A percentile compares a stretch with the other conserved stretches of the same genome.
Evolutionary conservation across 2,888 invertebrate species (phyloP).

Genomic region (Alcis repandata): DNA sequence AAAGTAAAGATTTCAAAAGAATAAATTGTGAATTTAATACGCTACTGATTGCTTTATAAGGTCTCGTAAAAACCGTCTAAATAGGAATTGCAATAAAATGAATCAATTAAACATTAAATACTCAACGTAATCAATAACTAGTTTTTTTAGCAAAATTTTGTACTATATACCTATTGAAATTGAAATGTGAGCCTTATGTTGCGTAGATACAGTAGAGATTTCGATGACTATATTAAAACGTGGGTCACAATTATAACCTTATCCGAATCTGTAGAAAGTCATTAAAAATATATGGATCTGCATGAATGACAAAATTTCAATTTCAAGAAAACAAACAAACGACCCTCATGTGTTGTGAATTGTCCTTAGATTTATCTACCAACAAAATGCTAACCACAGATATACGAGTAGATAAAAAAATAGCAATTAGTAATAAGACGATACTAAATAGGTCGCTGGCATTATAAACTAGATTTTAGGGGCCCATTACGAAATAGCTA

Average conservation of each 20-base stretch:
- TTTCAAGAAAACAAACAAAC: not conserved
- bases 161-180: not conserved
- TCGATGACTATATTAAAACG: no score
- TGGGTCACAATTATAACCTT: no score
- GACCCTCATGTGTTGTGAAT: not conserved
- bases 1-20: constrained; percentile 20
- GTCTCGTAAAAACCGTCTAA: constrained; percentile 13
- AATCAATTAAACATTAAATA: constrained; percentile 8
- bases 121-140: not conserved
- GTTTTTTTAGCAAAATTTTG: not conserved
- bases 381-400: not conserved
- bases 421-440: constrained; percentile 4
- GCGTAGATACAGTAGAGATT: no score
- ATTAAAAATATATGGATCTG: no score
- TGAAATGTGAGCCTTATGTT: no score
- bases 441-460: not conserved
- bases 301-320: not conserved
- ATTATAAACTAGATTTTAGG: constrained; percentile 7
- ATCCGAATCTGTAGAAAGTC: no score
- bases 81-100: constrained; percentile 9
- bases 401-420: not conserved
- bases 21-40: constrained; percentile 11
- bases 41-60: constrained; percentile 14
- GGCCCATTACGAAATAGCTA: constrained; percentile 14
- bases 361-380: not conserved